These are phyloP conservation scores for Parelbella ahira DNA, from an alignment of 2,888 invertebrate genomes.

Conservation along the genomic window DNA sequence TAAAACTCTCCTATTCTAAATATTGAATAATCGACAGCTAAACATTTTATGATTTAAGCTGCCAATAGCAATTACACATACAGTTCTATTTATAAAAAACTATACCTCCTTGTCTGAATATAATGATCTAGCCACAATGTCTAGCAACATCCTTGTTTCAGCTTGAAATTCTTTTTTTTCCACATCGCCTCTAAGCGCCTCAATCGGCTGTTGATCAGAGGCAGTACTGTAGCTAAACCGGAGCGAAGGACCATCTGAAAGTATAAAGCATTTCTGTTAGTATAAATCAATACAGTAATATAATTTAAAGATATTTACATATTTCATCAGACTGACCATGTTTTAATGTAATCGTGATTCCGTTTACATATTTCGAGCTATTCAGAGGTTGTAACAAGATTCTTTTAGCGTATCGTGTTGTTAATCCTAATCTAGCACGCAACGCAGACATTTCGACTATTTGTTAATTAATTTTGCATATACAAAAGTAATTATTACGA, in stretches of 20 bases:
- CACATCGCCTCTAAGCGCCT: constrained; percentile 79
- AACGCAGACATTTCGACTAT: constrained; percentile 51
- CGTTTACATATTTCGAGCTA: constrained; percentile 41
- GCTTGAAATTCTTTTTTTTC: constrained; percentile 96
- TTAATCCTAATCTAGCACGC: constrained; percentile 47
- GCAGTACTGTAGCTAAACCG: constrained; percentile 45
- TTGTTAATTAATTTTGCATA: background rate
- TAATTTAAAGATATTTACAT: no score
- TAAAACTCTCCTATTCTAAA: no score
- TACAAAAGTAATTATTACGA: no score
- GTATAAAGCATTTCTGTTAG: background rate
- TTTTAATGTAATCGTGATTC: constrained; percentile 29
- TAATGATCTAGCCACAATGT: constrained; percentile 97
- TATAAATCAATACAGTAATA: no score
- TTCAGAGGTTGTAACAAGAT: constrained; percentile 47
- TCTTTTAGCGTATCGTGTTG: constrained; percentile 45
- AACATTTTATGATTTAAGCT: no score
- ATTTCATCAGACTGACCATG: no score
- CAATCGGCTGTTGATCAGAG: constrained; percentile 47
- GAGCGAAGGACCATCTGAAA: no score
- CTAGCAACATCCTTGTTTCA: constrained; percentile 96
- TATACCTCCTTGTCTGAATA: constrained; percentile 96
- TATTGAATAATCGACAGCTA: no score
- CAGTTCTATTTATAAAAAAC: no score
- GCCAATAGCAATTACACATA: no score